Evolutionary conservation across 2,888 invertebrate species (phyloP).

Genomic region (Drosophila recens): DNA sequence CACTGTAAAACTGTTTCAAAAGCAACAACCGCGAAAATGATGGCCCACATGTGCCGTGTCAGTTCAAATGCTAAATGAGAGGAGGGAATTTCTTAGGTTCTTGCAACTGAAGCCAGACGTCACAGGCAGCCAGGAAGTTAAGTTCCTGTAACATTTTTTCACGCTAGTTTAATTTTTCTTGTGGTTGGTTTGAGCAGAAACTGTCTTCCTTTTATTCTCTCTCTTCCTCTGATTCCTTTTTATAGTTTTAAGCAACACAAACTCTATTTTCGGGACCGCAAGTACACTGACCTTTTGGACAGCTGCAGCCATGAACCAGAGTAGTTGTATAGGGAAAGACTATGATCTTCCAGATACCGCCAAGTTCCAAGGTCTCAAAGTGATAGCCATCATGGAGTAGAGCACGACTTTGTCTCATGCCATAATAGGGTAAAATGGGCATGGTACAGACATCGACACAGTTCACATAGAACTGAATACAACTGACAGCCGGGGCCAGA

Average conservation of each 20-base stretch:
- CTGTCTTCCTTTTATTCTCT: background rate
- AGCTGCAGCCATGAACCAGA: conserved; percentile 43
- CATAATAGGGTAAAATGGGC: conserved; percentile 51
- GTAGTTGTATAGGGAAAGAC: conserved; percentile 73
- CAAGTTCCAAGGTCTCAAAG: conserved; percentile 73
- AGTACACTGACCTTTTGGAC: conserved; percentile 44
- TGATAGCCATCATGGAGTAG: conserved; percentile 74
- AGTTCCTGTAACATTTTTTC: conserved; percentile 19
- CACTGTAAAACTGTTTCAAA: conserved; percentile 48
- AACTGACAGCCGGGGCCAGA: conserved; percentile 64
- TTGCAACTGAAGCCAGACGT: conserved; percentile 5
- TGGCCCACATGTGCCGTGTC: conserved; percentile 66
- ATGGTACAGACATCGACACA: conserved; percentile 69
- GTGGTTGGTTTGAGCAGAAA: background rate
- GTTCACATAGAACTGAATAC: conserved; percentile 78
- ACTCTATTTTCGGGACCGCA: conserved; percentile 20
- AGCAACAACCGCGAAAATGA: conserved; percentile 59
- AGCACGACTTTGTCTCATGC: conserved; percentile 32
- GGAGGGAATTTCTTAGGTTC: conserved; percentile 16
- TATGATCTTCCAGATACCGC: conserved; percentile 66
- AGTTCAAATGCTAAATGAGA: conserved; percentile 40
- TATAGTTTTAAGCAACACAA: conserved; percentile 43
- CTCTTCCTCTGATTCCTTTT: too few relatives aligned
- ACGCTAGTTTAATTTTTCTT: conserved; percentile 17
- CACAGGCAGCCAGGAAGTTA: conserved; percentile 30